Percentiles rank a stretch among this genome's conserved stretches.
phyloP scores from a whole-genome alignment of 2,888 invertebrate genomes.

The Parthenolecanium corni region DNA sequence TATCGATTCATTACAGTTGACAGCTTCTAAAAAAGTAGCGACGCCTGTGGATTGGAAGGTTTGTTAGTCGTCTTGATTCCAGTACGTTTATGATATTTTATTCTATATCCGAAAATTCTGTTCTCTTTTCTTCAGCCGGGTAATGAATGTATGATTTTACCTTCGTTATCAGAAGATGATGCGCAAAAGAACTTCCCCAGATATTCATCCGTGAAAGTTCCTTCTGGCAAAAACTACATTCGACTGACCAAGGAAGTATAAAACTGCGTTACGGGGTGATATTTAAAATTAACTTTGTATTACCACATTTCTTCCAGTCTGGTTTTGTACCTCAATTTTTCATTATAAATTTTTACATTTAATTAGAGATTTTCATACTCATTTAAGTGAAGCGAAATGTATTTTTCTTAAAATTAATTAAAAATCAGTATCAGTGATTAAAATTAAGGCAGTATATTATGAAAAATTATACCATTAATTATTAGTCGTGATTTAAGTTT shows the following conservation, averaged over 20 bases:
- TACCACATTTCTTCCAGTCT: neutral
- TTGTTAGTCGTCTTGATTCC: slow-evolving; percentile 36
- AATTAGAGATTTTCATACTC: neutral
- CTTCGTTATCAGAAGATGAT: slow-evolving; percentile 60
- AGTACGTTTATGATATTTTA: neutral
- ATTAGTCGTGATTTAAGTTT: too few relatives aligned
- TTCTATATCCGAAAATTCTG: neutral
- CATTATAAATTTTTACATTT: neutral
- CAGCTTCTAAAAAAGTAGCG: slow-evolving; percentile 56
- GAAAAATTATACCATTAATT: too few relatives aligned
- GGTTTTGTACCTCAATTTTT: neutral
- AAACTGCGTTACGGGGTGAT: neutral
- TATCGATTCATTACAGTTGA: slow-evolving; percentile 70
- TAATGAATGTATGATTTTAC: slow-evolving; percentile 79
- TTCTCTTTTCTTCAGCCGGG: slow-evolving; percentile 53
- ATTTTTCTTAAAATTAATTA: too few relatives aligned
- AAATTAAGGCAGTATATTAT: too few relatives aligned
- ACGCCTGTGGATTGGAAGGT: slow-evolving; percentile 82
- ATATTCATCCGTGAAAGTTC: slow-evolving; percentile 47
- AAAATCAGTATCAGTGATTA: too few relatives aligned
- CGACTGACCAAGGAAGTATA: slow-evolving; percentile 42
- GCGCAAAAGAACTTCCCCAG: slow-evolving; percentile 39
- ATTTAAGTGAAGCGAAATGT: neutral
- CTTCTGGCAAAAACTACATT: slow-evolving; percentile 76
- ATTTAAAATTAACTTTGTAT: neutral